Base-by-base conservation (phyloP, 2,113 vertebrate genomes). In the Melanerpes aurifrons region DNA sequence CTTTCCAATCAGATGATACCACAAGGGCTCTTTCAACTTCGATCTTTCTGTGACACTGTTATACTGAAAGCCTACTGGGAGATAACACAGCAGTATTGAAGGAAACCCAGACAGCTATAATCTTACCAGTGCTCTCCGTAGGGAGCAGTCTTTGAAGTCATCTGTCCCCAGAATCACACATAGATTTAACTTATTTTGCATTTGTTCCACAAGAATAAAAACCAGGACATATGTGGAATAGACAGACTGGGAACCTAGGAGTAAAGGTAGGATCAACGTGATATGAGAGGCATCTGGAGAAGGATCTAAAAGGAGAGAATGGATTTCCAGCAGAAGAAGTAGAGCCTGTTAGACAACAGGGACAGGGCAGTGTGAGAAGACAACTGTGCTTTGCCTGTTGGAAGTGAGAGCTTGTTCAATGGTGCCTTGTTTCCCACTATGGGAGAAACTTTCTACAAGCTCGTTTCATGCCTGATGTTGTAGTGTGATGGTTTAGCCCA, bases 191-290 rank as follows among this genome's bases (percentile, higher is more conserved):
- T 56, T 35, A 56, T 90, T 81, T 81, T 80, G 50, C 83, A 47
- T 77, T n/a, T 22, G 2, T 17, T 94, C 32, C 43, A 25, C 47
- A 28, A 86, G 85, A 90, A 15, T 54, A 7, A 37, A 56, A 75
- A 89, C 1, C 5, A 82, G 45, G 37, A 58, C 1, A 1, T 20
- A 29, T 4, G 25, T 0, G 0, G 1, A 62, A 10, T 21, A 37
- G n/a, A 35, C 8, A 77, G 47, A 45, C 35, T 61, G 9, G 57
- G 16, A 9, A 67, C 3, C 9, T 77, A 40, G 35, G 37, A 57
- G 4, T 25, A 43, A 70, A 84, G 35, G 29, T 71, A 10, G 7
- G 12, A 48, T 68, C 0, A 7, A 64, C 21, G 31, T 71, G 28
- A n/a, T 25, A 6, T 40, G 28, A 63, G 28, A 47, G 8, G 35